Evolutionary conservation across 2,888 invertebrate species (phyloP).

Genomic region (Dryadula phaetusa): DNA sequence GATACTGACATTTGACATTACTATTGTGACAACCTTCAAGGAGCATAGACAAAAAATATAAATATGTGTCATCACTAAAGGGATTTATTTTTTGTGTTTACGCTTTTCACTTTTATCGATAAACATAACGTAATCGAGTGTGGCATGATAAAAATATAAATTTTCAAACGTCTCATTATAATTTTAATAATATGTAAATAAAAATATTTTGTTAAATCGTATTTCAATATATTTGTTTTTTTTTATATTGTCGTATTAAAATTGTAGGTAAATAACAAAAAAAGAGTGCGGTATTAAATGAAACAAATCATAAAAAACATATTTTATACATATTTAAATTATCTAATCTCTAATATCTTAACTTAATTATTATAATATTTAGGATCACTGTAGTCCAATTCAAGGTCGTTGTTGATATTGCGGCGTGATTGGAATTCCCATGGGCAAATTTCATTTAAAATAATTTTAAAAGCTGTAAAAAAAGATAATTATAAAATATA

Average conservation of each 20-base stretch:
- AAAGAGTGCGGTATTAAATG: neutral
- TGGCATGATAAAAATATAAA: neutral
- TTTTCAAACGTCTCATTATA: no score
- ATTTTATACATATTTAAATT: neutral
- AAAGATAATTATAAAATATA: constrained; percentile 6
- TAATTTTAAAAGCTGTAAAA: constrained; percentile 53
- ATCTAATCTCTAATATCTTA: neutral
- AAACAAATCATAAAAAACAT: neutral
- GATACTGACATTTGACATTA: constrained; percentile 47
- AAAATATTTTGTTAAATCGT: neutral
- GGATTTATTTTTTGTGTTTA: neutral
- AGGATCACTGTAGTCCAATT: constrained; percentile 47
- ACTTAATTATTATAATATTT: constrained; percentile 50
- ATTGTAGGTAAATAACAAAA: no score
- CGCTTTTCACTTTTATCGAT: neutral
- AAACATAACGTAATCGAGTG: neutral
- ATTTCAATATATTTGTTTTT: no score
- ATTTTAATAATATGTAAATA: neutral
- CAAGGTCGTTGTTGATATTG: constrained; percentile 29
- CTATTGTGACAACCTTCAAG: constrained; percentile 46
- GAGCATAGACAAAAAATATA: constrained; percentile 46
- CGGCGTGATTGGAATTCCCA: constrained; percentile 55
- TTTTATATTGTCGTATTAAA: no score
- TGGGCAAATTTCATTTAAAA: constrained; percentile 54
- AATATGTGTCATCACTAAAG: constrained; percentile 4